phyloP scores from a whole-genome alignment of 2,797 vertebrate genomes.

The Microchirus variegatus region DNA sequence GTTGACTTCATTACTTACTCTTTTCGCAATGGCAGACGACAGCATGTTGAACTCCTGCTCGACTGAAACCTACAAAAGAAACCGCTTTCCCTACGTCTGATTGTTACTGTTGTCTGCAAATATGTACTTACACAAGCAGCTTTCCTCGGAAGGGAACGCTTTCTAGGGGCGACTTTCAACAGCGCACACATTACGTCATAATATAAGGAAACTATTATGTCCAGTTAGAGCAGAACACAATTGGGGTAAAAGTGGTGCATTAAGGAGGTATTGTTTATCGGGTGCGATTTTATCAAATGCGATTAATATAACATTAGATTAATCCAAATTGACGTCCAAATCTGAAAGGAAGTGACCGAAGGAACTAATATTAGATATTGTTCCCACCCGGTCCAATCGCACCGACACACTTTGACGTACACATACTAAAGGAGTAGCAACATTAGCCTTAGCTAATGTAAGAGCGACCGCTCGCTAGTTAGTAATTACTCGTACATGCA shows the following conservation, averaged over 20 bases:
- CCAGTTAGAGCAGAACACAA: neutral
- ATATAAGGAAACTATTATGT: neutral
- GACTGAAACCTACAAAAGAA: neutral
- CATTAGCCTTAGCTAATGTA: slow-evolving; percentile 42
- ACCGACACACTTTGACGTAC: slow-evolving; percentile 10
- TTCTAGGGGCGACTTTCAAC: neutral
- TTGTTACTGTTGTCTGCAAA: slow-evolving; percentile 16
- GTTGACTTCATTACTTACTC: slow-evolving; percentile 60
- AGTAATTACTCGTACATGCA: neutral
- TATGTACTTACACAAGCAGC: slow-evolving; percentile 40
- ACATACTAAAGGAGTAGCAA: slow-evolving; percentile 23
- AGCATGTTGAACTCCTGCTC: slow-evolving; percentile 53
- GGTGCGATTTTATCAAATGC: accelerated
- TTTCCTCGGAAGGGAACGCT: slow-evolving; percentile 17
- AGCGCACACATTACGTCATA: slow-evolving; percentile 5
- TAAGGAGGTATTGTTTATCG: accelerated
- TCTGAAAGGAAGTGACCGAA: accelerated
- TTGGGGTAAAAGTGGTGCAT: accelerated
- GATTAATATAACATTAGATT: neutral
- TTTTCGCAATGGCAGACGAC: slow-evolving; percentile 47
- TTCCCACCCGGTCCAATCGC: slow-evolving; percentile 43
- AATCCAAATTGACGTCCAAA: accelerated
- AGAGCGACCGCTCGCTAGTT: neutral
- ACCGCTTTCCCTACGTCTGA: neutral
- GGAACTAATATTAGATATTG: slow-evolving; percentile 41